Evolutionary conservation across 1,140 invertebrate species (phyloP), one percentile per base, ranked within the genome.

Genomic region (Chionoecetes opilio): DNA sequence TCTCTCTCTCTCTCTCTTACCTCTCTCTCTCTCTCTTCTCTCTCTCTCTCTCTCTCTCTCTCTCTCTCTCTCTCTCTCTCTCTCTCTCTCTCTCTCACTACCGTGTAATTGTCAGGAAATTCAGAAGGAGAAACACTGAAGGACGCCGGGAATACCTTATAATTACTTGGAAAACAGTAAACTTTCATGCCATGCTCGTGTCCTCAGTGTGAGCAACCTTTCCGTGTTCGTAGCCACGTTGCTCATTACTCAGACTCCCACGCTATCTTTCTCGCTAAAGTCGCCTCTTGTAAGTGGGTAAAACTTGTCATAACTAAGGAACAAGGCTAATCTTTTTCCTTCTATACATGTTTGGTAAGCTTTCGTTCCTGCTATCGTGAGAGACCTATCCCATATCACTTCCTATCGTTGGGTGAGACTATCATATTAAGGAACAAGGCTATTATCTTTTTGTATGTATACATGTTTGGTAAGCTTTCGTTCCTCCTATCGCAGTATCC

Each of bases 61-160:
- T 34, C 85, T 34, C 34, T 34, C 85, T 34, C 37, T 34, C 85
- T 87, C 85, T 87, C 85, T 87, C 85, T 87, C 85, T 34, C 85
- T 87, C 85, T 34, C 85, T 87, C 85, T 87, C 85, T 87, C 85
- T 87, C 85, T 87, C 85, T 87, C 29, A 37, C 85, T 87, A 35
- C 37, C 85, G 32, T 38, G 26, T 17, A 53, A 53, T 9, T 37
- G 9, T 37, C 34, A 75, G 63, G 63, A 75, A 75, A 75, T 75
- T 75, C 63, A 75, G 63, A 75, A 75, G 63, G 63, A 75, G 63
- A 75, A 75, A 75, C 63, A 75, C 9, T 75, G 63, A 75, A 75
- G 63, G 63, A 11, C 63, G 63, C 11, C 63, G 63, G 63, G 63
- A 75, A 75, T n/a, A 75, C 63, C 63, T 75, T 75, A 21, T 75